These are phyloP conservation scores for Taurulus bubalis DNA, from an alignment of 2,113 vertebrate genomes.

Conservation along the genomic window DNA sequence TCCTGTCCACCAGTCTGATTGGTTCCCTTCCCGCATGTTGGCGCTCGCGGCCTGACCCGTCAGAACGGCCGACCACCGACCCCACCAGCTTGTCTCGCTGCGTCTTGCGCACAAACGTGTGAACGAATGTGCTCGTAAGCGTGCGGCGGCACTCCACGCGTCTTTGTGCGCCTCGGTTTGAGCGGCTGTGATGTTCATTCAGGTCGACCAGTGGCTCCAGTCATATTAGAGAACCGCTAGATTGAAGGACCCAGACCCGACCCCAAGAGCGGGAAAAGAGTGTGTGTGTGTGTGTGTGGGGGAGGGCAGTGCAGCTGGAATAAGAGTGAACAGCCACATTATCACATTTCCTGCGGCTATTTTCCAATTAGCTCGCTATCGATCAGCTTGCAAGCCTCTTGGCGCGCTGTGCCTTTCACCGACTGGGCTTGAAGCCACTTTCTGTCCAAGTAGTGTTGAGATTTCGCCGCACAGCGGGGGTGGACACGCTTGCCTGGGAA, in stretches of 20 bases:
- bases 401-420: conserved; percentile 50
- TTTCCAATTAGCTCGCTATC: conserved; percentile 78
- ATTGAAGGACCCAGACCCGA: conserved; percentile 48
- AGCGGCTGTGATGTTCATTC: conserved; percentile 50
- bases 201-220: conserved; percentile 46
- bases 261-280: conserved; percentile 27
- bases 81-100: conserved; percentile 17
- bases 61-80: conserved; percentile 22
- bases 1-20: conserved; percentile 14
- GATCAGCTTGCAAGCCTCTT: conserved; percentile 61
- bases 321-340: conserved; percentile 67
- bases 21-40: neutral
- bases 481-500: conserved; percentile 39
- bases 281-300: neutral
- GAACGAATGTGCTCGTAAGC: neutral
- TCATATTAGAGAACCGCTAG: conserved; percentile 60
- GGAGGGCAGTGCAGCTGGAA: conserved; percentile 33
- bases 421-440: conserved; percentile 67
- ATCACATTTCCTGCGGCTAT: conserved; percentile 75
- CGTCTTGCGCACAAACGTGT: neutral
- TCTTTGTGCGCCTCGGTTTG: neutral
- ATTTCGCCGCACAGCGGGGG: conserved; percentile 39
- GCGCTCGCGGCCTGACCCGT: conserved; percentile 27
- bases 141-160: neutral
- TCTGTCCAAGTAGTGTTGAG: conserved; percentile 47